Evolutionary conservation across 2,113 vertebrate species (phyloP), one percentile per base, ranked within the genome.

Genomic region (Damaliscus lunatus): DNA sequence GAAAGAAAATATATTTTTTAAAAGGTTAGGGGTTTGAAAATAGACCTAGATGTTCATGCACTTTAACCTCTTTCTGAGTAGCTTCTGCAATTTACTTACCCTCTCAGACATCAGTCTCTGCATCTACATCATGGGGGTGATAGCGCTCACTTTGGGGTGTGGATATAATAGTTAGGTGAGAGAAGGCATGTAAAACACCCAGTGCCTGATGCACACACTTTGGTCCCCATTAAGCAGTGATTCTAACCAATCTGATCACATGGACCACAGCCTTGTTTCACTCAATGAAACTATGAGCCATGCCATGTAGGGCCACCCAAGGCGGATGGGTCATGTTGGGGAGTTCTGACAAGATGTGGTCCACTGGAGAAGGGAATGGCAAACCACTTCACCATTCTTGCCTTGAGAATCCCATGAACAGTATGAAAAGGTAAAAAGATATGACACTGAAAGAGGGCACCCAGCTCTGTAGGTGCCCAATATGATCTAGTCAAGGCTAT

Each of bases 1-100:
- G n/a, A 88, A 91, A 88, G 48, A 88, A 94, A 88, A 48, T 67
- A 52, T 25, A 86, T 93, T 93, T 82, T 95, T 90, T 60, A 59
- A 77, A 77, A 71, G 25, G 36, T 95, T 25, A 36, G 3, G 0
- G 13, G 64, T 77, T 95, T 55, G 81, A 67, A 91, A 91, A 40
- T 53, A 97, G 77, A 78, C 6, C 23, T n/a, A 60, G 27, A 25
- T 88, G 77, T 95, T 88, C n/a, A 46, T 13, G 17, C 2, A 85
- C 71, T 88, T 87, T 84, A 84, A 43, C 36, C 11, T 57, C 62
- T 50, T 85, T 83, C 64, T 74, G 77, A 92, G 48, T 48, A 55
- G 62, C 64, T 86, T 83, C 53, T 87, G 33, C 60, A 82, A 13
- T 64, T 60, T 46, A 15, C 14, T n/a, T 80, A 84, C 40, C 19